phyloP scores from a whole-genome alignment of 2,797 vertebrate species.

The Helostoma temminkii region DNA sequence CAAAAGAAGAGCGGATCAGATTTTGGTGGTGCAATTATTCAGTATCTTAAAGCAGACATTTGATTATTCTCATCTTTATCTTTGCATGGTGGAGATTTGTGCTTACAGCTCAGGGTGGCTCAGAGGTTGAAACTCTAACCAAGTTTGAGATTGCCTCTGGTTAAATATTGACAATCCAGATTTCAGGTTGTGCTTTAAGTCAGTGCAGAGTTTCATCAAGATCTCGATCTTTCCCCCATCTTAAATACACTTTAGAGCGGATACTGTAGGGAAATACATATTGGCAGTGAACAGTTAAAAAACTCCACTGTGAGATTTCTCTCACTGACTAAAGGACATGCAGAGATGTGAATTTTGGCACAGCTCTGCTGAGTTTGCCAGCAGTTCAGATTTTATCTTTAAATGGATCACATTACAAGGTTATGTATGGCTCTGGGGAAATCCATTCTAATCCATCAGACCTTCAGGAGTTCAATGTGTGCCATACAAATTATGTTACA shows the following conservation, averaged over 20 bases:
- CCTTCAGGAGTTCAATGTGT: background rate
- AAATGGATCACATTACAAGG: slow-evolving; percentile 16
- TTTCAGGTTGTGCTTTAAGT: background rate
- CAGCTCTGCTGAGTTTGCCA: background rate
- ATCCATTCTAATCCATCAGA: slow-evolving; percentile 11
- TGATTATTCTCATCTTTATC: slow-evolving; percentile 13
- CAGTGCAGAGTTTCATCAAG: background rate
- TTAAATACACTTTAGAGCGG: background rate
- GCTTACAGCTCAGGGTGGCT: background rate
- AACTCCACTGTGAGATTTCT: background rate
- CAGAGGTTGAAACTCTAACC: background rate
- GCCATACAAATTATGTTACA: background rate
- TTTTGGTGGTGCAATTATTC: slow-evolving; percentile 3
- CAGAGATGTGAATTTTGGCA: background rate
- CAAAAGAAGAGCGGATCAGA: background rate
- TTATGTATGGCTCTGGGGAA: slow-evolving; percentile 31
- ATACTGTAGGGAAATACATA: background rate
- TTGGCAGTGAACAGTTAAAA: background rate
- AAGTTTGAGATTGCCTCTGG: background rate
- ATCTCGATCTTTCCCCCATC: background rate
- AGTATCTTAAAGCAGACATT: slow-evolving; percentile 21
- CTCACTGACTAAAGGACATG: background rate
- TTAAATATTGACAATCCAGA: slow-evolving; percentile 25
- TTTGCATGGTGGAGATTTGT: slow-evolving; percentile 5
- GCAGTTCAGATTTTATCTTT: slow-evolving; percentile 15